These are phyloP conservation scores for Argentina silus DNA, from an alignment of 2,797 vertebrate genomes.

Conservation along the genomic window DNA sequence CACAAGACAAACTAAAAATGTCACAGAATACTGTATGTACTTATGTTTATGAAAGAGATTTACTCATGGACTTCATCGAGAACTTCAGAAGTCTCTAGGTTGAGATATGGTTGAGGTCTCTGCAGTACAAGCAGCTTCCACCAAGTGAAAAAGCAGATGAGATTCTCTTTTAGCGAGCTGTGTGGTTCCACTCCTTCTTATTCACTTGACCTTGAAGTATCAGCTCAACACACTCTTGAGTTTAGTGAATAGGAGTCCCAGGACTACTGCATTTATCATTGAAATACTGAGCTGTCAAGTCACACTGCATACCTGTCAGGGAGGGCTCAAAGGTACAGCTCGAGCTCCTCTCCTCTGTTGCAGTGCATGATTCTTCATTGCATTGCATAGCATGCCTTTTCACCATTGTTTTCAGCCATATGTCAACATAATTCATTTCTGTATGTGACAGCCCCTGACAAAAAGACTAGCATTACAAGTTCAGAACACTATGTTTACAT, in stretches of 20 bases:
- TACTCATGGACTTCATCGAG: not conserved
- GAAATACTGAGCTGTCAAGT: slow-evolving; percentile 86
- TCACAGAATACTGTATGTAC: no score
- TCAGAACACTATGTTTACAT: slow-evolving; percentile 66
- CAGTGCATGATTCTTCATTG: slow-evolving; percentile 84
- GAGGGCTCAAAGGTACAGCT: slow-evolving; percentile 82
- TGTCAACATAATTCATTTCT: slow-evolving; percentile 85
- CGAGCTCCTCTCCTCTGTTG: slow-evolving; percentile 78
- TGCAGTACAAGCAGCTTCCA: not conserved
- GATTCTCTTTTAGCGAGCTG: slow-evolving; percentile 50
- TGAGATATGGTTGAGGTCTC: not conserved
- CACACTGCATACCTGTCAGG: slow-evolving; percentile 83
- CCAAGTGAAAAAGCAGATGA: slow-evolving; percentile 16
- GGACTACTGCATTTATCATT: slow-evolving; percentile 85
- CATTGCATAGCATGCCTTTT: slow-evolving; percentile 75
- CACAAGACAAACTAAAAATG: no score
- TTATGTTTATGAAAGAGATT: not conserved
- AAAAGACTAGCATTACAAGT: slow-evolving; percentile 50
- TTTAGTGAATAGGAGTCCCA: slow-evolving; percentile 82
- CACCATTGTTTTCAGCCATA: slow-evolving; percentile 78
- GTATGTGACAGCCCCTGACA: slow-evolving; percentile 73
- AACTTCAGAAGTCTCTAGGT: not conserved
- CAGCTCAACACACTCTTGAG: slow-evolving; percentile 74
- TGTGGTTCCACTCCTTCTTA: slow-evolving; percentile 62
- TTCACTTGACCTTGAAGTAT: slow-evolving; percentile 81